Evolutionary conservation across 2,888 invertebrate species (phyloP), one percentile per base, ranked within the genome.

Genomic region (Emesis furor): DNA sequence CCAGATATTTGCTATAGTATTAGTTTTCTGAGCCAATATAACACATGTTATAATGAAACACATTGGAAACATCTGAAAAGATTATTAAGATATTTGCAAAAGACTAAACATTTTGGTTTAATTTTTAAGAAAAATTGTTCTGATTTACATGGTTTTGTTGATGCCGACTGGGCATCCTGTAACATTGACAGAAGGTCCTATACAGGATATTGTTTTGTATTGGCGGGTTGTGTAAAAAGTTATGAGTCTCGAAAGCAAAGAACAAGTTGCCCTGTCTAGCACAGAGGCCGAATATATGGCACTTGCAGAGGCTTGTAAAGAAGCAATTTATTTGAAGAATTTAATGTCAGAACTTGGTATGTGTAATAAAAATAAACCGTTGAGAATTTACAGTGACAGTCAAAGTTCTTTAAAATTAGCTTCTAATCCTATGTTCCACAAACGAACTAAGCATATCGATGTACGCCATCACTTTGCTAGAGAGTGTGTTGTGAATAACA

Each of bases 121-220:
- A 76, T 42, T 3, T 79, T 59, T 76, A 35, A 6, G 7, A 73
- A 78, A 42, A 46, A 55, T 35, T 7, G 67, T 39, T 10, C 17
- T 42, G 30, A 71, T n/a, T 7, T 80, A 55, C 4, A 37, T 7
- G 75, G 78, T 10, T 80, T 62, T 78, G 80, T 75, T 17, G 84
- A 86, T 79, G 79, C 83, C 4, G 86, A 85, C 59, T 86, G 86
- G 84, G 84, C 73, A 3, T 24, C n/a, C 24, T 17, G 73, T 68
- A 35, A 10, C 24, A 3, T 76, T 12, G 86, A 83, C 65, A 93
- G 94, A 92, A 95, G 92, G 91, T 95, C 94, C 1, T 91, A 90
- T 79, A 89, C 91, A 10, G 91, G 91, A 0, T 90, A 75, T 83
- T 79, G 77, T 72, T 92, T 92, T 87, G 85, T 80, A 51, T 65